A percentile compares a stretch with the other conserved stretches of the same genome.
These are phyloP conservation scores for Acleris sparsana DNA, from an alignment of 2,888 invertebrate species.

Conservation along the genomic window DNA sequence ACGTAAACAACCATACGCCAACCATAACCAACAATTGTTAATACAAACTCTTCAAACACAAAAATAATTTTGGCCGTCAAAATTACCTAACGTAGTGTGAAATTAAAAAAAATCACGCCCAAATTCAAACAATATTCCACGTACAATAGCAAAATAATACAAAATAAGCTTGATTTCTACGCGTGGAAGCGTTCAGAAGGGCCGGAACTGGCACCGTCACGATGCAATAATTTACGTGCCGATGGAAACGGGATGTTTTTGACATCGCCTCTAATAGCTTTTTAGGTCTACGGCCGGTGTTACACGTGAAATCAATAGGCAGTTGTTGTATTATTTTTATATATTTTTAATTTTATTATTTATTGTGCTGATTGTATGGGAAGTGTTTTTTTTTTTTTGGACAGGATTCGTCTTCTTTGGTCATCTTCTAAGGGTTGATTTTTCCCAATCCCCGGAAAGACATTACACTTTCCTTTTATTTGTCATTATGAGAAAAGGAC, in stretches of 20 bases:
- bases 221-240: constrained; percentile 59
- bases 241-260: constrained; percentile 50
- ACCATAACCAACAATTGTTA: no score
- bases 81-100: not conserved
- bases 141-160: constrained; percentile 11
- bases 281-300: constrained; percentile 23
- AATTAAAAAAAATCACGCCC: constrained; percentile 6
- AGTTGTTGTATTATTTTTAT: no score
- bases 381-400: no score
- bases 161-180: constrained; percentile 47
- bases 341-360: no score
- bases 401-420: no score
- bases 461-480: no score
- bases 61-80: not conserved
- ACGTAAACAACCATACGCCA: no score
- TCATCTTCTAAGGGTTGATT: no score
- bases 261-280: constrained; percentile 47
- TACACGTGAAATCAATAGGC: constrained; percentile 3
- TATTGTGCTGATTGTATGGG: no score
- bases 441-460: no score
- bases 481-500: no score
- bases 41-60: not conserved
- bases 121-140: constrained; percentile 6
- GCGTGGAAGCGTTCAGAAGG: constrained; percentile 46
- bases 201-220: constrained; percentile 57